phyloP scores from a whole-genome alignment of 2,888 invertebrate genomes.

The Agriopis aurantiaria region DNA sequence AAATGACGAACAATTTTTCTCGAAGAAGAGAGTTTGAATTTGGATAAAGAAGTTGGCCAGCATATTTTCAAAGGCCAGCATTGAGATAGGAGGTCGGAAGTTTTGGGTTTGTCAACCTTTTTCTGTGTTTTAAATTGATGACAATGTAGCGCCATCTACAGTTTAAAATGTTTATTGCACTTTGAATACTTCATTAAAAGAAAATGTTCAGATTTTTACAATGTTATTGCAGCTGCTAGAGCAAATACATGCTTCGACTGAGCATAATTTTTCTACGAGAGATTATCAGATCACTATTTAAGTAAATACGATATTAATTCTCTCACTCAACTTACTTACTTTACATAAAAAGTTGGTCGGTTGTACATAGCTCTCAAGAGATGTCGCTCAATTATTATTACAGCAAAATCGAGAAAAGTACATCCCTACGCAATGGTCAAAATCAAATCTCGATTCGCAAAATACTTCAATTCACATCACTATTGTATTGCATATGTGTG shows the following conservation, averaged over 20 bases:
- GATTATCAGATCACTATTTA: too few species aligned
- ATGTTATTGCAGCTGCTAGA: too few species aligned
- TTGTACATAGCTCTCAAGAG: not conserved
- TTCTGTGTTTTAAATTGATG: not conserved
- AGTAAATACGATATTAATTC: too few species aligned
- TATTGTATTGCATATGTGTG: conserved; percentile 70
- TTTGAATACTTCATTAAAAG: too few species aligned
- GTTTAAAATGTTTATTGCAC: too few species aligned
- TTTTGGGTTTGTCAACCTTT: not conserved
- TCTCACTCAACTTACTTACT: too few species aligned
- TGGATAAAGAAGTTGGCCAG: conserved; percentile 38
- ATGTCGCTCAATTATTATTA: not conserved
- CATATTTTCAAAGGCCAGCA: conserved; percentile 36
- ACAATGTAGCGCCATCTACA: too few species aligned
- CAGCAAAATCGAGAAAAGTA: conserved; percentile 24
- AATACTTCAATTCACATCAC: conserved; percentile 55
- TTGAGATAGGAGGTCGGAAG: not conserved
- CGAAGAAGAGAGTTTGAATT: conserved; percentile 52
- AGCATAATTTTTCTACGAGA: too few species aligned
- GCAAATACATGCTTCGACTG: too few species aligned
- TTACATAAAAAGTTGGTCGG: too few species aligned
- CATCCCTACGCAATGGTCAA: conserved; percentile 49
- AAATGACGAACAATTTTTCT: conserved; percentile 47
- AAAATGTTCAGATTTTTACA: too few species aligned
- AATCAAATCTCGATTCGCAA: conserved; percentile 44